phyloP scores from a whole-genome alignment of 2,888 invertebrate species.

The Gasteruption jaculator region DNA sequence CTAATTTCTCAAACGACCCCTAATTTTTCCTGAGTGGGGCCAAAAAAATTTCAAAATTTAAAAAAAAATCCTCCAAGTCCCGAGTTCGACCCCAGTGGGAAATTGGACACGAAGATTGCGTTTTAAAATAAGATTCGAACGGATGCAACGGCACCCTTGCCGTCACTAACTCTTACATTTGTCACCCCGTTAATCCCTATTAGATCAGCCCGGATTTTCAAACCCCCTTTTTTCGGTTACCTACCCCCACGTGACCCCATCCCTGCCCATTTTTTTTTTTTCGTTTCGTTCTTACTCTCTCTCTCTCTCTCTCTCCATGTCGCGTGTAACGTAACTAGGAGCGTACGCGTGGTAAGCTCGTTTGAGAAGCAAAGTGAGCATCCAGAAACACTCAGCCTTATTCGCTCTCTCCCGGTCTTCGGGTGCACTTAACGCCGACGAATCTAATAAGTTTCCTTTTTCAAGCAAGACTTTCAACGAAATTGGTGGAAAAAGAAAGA shows the following conservation, averaged over 20 bases:
- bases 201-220: conserved; percentile 47
- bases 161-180: conserved; percentile 48
- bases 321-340: conserved; percentile 15
- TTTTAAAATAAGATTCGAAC: too few species aligned
- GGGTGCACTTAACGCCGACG: too few species aligned
- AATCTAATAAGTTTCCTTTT: too few species aligned
- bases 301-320: conserved; percentile 9
- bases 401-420: conserved; percentile 8
- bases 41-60: too few species aligned
- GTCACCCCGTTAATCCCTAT: conserved; percentile 49
- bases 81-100: too few species aligned
- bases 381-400: conserved; percentile 15
- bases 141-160: too few species aligned
- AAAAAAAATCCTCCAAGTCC: too few species aligned
- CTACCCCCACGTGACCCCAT: conserved; percentile 17
- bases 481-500: too few species aligned
- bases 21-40: too few species aligned
- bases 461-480: too few species aligned
- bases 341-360: conserved; percentile 44
- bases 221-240: conserved; percentile 27
- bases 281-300: conserved; percentile 8
- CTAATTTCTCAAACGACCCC: too few species aligned
- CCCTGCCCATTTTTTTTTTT: conserved; percentile 13
- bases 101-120: too few species aligned
- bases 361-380: conserved; percentile 47